Base-by-base conservation (phyloP, 2,113 vertebrate species). In the Anoura caudifer region DNA sequence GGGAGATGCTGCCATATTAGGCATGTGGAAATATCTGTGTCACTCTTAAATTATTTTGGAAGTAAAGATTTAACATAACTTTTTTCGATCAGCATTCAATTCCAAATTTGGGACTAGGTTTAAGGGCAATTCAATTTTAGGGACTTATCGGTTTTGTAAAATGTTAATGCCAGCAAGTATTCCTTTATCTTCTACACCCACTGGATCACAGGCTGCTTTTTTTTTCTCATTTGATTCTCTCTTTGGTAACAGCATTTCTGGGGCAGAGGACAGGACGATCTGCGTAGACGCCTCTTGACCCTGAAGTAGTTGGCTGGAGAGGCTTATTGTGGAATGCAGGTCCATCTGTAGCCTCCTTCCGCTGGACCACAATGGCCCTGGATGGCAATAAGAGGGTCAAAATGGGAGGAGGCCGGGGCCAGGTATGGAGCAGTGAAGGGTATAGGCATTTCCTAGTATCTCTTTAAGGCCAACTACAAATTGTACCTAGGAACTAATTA, bases 21-120 rank as follows among this genome's bases (percentile, higher is more conserved):
- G 93, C 92, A 88, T 2, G 5, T 92, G 65, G 96, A 95, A 97
- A 96, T 93, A 67, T 91, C 69, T 94, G 86, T 43, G 14, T 96
- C 89, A 96, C 82, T 88, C 85, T 77, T 36, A 92, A 97, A 97
- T 97, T 94, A 96, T 98, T 97, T 89, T 94, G 91, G 69, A 95
- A 95, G 70, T 54, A 89, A 47, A 80, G 28, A 96, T 95, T 96
- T 94, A 94, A 91, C 22, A 83, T 87, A 80, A 93, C 72, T 83
- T 97, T 92, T 97, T 80, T 76, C 1, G 63, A 96, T 95, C 83
- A 95, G 43, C 75, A 97, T 98, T 97, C 86, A 88, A 89, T 94
- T 98, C 93, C 95, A 97, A 97, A 98, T 97, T 96, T 96, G 95
- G 95, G 95, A 47, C 63, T 96, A 59, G 50, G 50, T 79, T 96